A percentile compares a stretch with the other conserved stretches of the same genome.
These are phyloP conservation scores for Megastigmus dorsalis DNA, from an alignment of 2,888 invertebrate genomes.

Conservation along the genomic window DNA sequence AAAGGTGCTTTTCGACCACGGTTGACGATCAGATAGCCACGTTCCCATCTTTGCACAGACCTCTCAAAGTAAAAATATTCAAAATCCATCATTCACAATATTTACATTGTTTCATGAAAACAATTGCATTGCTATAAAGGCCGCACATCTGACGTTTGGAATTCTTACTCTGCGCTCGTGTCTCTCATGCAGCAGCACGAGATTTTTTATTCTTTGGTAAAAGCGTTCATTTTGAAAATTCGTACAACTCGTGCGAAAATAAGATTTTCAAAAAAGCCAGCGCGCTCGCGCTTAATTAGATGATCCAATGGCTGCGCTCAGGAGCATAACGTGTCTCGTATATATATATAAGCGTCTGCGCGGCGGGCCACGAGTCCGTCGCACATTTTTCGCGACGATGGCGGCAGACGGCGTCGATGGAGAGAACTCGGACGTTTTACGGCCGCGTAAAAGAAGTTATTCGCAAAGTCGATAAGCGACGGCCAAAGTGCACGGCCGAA, in stretches of 20 bases:
- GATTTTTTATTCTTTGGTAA: no score
- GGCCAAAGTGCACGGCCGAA: conserved; percentile 59
- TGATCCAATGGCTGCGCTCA: no score
- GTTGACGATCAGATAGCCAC: conserved; percentile 56
- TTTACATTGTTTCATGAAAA: no score
- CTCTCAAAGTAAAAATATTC: not conserved
- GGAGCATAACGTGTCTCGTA: no score
- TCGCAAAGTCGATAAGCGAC: conserved; percentile 61
- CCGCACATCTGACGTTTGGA: not conserved
- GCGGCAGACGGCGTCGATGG: conserved; percentile 16
- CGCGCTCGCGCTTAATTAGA: no score
- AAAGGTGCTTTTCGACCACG: conserved; percentile 58
- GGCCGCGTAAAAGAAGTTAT: conserved; percentile 57
- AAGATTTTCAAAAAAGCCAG: no score
- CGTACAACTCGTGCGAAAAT: no score
- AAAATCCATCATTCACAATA: no score
- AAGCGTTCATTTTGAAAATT: no score
- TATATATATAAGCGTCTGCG: no score
- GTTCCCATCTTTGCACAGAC: conserved; percentile 56
- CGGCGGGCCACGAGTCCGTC: not conserved
- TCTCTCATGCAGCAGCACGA: not conserved
- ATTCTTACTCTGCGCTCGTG: not conserved
- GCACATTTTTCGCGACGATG: conserved; percentile 44
- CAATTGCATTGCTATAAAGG: not conserved
- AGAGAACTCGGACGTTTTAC: conserved; percentile 55